A percentile compares a stretch with the other conserved stretches of the same genome.
Evolutionary conservation across 2,113 vertebrate species (phyloP).

Genomic region (Psilopsiagon aymara): DNA sequence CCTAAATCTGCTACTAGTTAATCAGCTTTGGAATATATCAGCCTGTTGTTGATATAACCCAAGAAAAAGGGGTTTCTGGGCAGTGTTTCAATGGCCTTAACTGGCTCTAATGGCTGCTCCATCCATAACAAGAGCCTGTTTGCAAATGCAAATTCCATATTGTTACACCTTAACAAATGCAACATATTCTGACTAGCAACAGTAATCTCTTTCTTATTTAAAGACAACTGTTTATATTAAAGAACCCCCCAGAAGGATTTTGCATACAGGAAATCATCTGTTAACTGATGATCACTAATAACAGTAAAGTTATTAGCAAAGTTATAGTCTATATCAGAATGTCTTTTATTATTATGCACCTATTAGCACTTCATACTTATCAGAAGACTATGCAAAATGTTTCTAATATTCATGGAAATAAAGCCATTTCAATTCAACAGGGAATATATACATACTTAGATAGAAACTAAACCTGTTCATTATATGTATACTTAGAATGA

Average conservation of each 20-base stretch:
- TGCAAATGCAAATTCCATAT: not conserved
- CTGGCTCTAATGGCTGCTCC: not conserved
- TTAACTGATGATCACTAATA: not conserved
- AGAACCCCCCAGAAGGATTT: slow-evolving; percentile 25
- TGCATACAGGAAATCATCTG: not conserved
- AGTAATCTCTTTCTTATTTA: slow-evolving; percentile 6
- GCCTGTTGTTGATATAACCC: not conserved
- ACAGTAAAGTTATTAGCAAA: not conserved
- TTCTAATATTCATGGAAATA: not conserved
- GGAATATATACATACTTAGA: not conserved
- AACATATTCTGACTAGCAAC: not conserved
- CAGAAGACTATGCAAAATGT: not conserved
- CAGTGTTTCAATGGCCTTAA: not conserved
- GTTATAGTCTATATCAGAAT: not conserved
- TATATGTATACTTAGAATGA: not conserved
- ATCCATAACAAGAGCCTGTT: not conserved
- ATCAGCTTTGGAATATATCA: not conserved
- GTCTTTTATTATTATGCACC: not conserved
- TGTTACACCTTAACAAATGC: not conserved
- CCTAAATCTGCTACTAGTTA: not conserved
- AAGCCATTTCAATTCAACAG: not conserved
- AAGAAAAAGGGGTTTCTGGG: not conserved
- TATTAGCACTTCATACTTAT: not conserved
- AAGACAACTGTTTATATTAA: slow-evolving; percentile 20
- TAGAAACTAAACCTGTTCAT: not conserved